These are phyloP conservation scores for Dendronephthya gigantea DNA, from an alignment of 64 coral and sea anemone species.

Conservation along the genomic window DNA sequence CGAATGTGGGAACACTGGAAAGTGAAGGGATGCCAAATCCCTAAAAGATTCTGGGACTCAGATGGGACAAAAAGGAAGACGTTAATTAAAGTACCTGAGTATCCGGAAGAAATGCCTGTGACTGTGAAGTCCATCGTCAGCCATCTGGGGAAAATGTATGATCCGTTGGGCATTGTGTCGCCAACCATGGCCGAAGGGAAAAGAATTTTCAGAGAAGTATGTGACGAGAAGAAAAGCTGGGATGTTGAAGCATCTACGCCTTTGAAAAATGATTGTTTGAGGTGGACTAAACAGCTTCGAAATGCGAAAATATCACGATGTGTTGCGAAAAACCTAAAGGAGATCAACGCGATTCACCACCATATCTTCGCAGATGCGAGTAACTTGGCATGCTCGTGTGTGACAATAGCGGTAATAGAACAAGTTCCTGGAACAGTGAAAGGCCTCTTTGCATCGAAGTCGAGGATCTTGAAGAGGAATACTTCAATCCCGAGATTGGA, in stretches of 20 bases:
- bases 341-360: not conserved
- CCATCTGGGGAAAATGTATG: not conserved
- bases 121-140: not conserved
- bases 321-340: not conserved
- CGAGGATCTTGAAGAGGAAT: constrained; percentile 43
- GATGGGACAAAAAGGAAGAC: not conserved
- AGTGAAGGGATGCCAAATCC: not conserved
- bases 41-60: not conserved
- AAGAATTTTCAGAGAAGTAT: not conserved
- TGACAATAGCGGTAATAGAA: constrained; percentile 35
- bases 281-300: not conserved
- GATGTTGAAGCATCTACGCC: not conserved
- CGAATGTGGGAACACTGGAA: not conserved
- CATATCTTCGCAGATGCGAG: constrained; percentile 46
- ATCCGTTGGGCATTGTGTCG: not conserved
- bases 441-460: constrained; percentile 41
- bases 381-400: constrained; percentile 32
- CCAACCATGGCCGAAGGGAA: not conserved
- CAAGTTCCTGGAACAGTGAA: constrained; percentile 30
- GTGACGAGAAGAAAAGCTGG: not conserved
- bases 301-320: not conserved
- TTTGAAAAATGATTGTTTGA: not conserved
- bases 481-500: constrained; percentile 44
- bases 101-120: not conserved
- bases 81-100: not conserved